A percentile compares a stretch with the other conserved stretches of the same genome.
These are phyloP conservation scores for Noctua pronuba DNA, from an alignment of 2,888 invertebrate genomes.

Conservation along the genomic window DNA sequence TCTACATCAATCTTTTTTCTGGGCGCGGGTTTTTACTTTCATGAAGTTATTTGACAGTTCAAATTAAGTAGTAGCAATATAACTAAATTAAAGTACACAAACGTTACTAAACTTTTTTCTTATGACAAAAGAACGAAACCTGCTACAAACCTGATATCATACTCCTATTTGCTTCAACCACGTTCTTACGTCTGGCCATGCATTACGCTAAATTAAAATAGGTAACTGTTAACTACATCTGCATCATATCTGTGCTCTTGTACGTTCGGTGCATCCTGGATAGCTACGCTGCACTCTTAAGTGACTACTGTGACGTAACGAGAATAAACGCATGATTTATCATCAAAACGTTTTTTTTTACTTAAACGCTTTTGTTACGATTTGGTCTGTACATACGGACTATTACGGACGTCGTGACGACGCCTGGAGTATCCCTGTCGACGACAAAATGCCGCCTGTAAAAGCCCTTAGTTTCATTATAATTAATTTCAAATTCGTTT, in stretches of 20 bases:
- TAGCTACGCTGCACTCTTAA: not conserved
- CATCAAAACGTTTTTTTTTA: not conserved
- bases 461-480: not conserved
- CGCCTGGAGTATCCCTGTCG: not conserved
- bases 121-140: not conserved
- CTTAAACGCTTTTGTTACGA: no score
- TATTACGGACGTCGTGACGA: not conserved
- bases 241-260: not conserved
- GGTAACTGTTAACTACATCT: not conserved
- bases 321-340: not conserved
- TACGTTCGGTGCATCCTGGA: not conserved
- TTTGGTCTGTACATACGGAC: no score
- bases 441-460: not conserved
- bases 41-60: slow-evolving; percentile 47
- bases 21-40: slow-evolving; percentile 44
- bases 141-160: not conserved
- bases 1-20: slow-evolving; percentile 69
- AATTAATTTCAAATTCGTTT: not conserved
- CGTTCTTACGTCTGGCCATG: not conserved
- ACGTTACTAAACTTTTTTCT: not conserved
- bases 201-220: not conserved
- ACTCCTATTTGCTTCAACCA: not conserved
- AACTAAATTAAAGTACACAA: not conserved
- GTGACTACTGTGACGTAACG: not conserved
- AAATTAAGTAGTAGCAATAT: slow-evolving; percentile 23